phyloP scores from a whole-genome alignment of 2,888 invertebrate genomes.

The Eurois occulta region DNA sequence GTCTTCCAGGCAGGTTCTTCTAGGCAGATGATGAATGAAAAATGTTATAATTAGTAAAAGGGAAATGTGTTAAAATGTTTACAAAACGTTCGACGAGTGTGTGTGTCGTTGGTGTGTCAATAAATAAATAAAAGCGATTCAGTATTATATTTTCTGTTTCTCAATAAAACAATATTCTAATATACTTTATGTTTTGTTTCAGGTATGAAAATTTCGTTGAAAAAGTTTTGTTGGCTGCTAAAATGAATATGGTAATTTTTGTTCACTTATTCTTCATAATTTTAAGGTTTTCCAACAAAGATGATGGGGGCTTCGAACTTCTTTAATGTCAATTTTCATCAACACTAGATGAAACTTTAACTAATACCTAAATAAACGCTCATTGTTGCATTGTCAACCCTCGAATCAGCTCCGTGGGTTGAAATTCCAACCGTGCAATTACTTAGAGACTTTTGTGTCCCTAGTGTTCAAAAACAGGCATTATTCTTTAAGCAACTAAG shows the following conservation, averaged over 20 bases:
- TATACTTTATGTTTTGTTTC: constrained; percentile 9
- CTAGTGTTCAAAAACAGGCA: not conserved
- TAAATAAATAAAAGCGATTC: no score
- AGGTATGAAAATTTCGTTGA: constrained; percentile 15
- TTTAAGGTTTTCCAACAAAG: not conserved
- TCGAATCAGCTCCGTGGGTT: not conserved
- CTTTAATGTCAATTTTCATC: not conserved
- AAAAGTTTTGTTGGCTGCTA: not conserved
- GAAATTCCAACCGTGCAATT: not conserved
- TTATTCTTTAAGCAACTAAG: not conserved
- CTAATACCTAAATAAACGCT: no score
- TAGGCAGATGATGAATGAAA: not conserved
- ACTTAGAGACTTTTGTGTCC: not conserved
- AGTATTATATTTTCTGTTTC: not conserved
- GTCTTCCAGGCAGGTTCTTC: no score
- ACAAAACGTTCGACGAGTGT: not conserved
- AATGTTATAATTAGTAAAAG: not conserved
- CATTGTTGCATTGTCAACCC: not conserved
- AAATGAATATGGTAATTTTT: constrained; percentile 11
- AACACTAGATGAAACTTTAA: not conserved
- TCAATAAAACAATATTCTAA: not conserved
- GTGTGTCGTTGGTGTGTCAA: no score
- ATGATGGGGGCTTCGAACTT: not conserved
- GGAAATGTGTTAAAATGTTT: not conserved
- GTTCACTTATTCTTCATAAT: no score